Conservation (phyloP, 1,140 invertebrate species). For the Drosophila bifasciata region DNA sequence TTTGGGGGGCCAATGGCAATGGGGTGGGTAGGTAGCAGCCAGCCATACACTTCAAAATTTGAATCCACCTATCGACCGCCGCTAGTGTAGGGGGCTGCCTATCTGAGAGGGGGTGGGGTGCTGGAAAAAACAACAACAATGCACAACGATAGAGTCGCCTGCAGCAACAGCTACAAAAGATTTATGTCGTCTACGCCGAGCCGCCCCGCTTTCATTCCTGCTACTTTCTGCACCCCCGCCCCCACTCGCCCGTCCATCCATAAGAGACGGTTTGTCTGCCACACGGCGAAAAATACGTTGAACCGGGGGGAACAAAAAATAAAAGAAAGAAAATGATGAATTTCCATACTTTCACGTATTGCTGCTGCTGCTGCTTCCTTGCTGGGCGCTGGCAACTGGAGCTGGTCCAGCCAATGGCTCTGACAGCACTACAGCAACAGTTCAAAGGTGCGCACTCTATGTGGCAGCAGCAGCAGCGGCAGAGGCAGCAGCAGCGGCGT, state of each 20-base stretch:
- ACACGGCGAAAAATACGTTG: constrained; percentile 30
- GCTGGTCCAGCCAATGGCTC: constrained; percentile 62
- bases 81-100: not conserved
- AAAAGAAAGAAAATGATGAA: constrained; percentile 72
- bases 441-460: constrained; percentile 56
- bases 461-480: constrained; percentile 1
- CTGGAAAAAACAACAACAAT: constrained; percentile 25
- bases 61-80: no score
- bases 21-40: no score
- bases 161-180: constrained; percentile 48
- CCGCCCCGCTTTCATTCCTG: not conserved
- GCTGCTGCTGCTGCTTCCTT: constrained; percentile 3
- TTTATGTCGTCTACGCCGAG: constrained; percentile 66
- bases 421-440: constrained; percentile 63
- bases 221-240: no score
- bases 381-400: constrained; percentile 14
- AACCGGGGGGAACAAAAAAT: constrained; percentile 33
- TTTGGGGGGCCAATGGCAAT: no score
- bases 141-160: constrained; percentile 36
- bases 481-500: constrained; percentile 36
- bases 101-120: not conserved
- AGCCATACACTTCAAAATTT: no score
- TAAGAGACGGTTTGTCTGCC: constrained; percentile 32
- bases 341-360: constrained; percentile 74
- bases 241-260: constrained; percentile 30